Percentiles rank a stretch among this genome's conserved stretches.
Evolutionary conservation across 2,797 vertebrate genomes (phyloP).

Genomic region (Hydrocynus forskahlii): DNA sequence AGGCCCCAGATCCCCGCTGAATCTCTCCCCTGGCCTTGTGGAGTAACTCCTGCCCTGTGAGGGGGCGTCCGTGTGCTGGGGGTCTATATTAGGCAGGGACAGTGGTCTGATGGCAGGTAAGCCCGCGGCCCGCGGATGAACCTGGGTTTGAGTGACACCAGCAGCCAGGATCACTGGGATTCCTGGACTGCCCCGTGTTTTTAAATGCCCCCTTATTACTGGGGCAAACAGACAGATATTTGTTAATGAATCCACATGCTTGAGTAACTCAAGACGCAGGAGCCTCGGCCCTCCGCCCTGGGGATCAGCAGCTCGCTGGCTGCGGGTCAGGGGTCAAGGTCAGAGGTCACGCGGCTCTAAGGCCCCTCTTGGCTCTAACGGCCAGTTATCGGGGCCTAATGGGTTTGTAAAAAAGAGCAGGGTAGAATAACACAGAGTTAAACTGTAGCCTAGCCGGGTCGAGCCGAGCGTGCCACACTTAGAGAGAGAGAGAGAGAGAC

Average conservation of each 20-base stretch:
- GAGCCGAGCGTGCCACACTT: neutral
- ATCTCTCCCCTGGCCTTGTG: constrained; percentile 14
- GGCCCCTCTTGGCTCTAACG: constrained; percentile 67
- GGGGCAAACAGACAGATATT: constrained; percentile 83
- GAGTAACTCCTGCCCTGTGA: constrained; percentile 45
- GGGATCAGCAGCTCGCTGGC: constrained; percentile 61
- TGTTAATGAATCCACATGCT: constrained; percentile 81
- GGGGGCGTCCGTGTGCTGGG: constrained; percentile 39
- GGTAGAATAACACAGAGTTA: constrained; percentile 53
- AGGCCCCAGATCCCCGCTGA: neutral
- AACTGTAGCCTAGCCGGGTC: constrained; percentile 46
- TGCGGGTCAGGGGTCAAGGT: constrained; percentile 76
- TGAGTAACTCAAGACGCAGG: constrained; percentile 66
- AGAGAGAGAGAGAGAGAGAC: constrained; percentile 41
- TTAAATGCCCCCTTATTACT: constrained; percentile 77
- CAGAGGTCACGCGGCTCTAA: constrained; percentile 74
- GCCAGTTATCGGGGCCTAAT: constrained; percentile 80
- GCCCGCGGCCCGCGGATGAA: constrained; percentile 72
- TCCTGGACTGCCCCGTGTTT: constrained; percentile 66
- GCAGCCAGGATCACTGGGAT: constrained; percentile 69
- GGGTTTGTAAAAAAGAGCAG: constrained; percentile 72
- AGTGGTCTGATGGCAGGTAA: constrained; percentile 68
- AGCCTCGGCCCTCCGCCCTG: constrained; percentile 64
- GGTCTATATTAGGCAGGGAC: constrained; percentile 57
- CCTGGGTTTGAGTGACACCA: constrained; percentile 75